Evolutionary conservation across 1,140 invertebrate species (phyloP), one percentile per base, ranked within the genome.

Genomic region (Augochlora pura): DNA sequence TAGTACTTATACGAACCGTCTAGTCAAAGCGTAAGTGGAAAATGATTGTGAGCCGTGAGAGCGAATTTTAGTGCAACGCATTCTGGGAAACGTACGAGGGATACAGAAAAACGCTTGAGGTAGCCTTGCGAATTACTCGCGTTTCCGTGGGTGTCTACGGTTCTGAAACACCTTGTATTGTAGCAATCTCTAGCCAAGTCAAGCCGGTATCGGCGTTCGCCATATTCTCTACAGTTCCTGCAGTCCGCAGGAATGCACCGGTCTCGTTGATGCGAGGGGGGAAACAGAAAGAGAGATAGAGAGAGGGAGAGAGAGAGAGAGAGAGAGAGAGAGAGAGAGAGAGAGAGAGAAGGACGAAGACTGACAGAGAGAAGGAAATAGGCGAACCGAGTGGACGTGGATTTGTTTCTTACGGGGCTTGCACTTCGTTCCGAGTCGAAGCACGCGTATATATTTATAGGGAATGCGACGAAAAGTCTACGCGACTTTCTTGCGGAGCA

Each of bases 381-480:
- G 62, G 64, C 25, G 32, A 54, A 42, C 42, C 42, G 42, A 75
- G 23, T 9, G 77, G 38, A 49, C 63, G 46, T n/a, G 54, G 49
- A 76, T 80, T 76, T 57, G 77, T 75, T 80, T 78, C 76, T 72
- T 78, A 64, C 68, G 60, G 25, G 64, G 57, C 60, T 72, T 74
- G 70, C 70, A 74, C 62, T 74, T 80, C 38, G 64, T 80, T 80
- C 72, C 72, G 62, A 80, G 57, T 69, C 64, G 54, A 23, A 38
- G 65, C 78, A 76, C 77, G 77, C 77, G 42, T 65, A 39, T 25
- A 54, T 72, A 65, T 71, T 80, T 75, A 49, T 52, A 68, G 64
- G 52, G 42, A 63, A 80, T 62, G 12, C 66, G 10, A 52, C 18
- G 21, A 78, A 73, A 82, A 82, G 63, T 54, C 57, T 54, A 42